Conservation (phyloP, 2,113 vertebrate genomes). For the Glaucidium brasilianum region DNA sequence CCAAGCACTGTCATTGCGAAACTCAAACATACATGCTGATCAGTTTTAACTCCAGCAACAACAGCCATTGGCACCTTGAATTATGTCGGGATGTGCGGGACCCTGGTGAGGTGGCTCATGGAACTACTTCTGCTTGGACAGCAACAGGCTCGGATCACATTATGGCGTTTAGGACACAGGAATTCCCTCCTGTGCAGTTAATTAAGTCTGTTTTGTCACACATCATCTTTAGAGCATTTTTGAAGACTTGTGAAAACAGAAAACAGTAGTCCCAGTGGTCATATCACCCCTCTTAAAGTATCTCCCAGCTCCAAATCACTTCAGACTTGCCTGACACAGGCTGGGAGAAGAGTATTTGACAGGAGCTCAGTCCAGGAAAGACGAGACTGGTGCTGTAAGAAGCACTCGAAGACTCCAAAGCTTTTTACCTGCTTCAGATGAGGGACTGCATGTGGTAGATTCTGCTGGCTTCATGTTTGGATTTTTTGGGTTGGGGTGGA, state of each 20-base stretch:
- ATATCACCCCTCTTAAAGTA: not conserved
- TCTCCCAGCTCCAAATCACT: not conserved
- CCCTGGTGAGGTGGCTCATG: accelerated
- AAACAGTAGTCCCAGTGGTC: not conserved
- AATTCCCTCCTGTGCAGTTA: not conserved
- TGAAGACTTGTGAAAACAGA: not conserved
- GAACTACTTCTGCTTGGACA: not conserved
- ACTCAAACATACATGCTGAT: not conserved
- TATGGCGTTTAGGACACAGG: not conserved
- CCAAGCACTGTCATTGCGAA: not conserved
- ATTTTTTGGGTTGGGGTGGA: too few species aligned
- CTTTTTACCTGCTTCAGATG: not conserved
- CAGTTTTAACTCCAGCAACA: not conserved
- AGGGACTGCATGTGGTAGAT: not conserved
- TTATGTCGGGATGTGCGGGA: accelerated
- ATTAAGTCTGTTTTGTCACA: not conserved
- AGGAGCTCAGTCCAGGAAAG: not conserved
- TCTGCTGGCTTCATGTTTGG: not conserved
- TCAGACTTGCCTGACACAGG: not conserved
- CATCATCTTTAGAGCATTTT: not conserved
- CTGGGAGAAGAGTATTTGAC: not conserved
- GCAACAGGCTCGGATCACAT: not conserved
- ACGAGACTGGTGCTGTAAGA: not conserved
- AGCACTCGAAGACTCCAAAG: not conserved
- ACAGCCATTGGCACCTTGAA: not conserved